A percentile compares a stretch with the other conserved stretches of the same genome.
phyloP scores from a whole-genome alignment of 2,888 invertebrate genomes.

The Periphyllus acericola region DNA sequence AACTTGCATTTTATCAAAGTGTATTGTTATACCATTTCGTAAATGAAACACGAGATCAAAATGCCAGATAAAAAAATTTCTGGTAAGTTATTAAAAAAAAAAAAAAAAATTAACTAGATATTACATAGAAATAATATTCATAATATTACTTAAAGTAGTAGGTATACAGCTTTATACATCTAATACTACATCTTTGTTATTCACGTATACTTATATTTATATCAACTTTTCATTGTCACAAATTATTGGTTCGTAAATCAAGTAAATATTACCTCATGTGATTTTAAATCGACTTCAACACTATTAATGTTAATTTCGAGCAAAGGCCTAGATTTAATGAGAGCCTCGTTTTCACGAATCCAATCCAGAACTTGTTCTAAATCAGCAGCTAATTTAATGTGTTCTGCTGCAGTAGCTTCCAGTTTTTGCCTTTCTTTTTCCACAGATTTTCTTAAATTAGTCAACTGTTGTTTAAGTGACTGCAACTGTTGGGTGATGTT shows the following conservation, averaged over 20 bases:
- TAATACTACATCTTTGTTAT: no score
- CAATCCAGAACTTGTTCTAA: conserved; percentile 85
- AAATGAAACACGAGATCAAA: no score
- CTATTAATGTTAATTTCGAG: conserved; percentile 81
- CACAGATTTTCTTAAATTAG: conserved; percentile 77
- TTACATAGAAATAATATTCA: no score
- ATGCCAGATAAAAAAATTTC: no score
- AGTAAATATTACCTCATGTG: conserved; percentile 59
- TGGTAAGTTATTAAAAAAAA: no score
- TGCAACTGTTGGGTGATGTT: conserved; percentile 88
- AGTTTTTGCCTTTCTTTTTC: conserved; percentile 89
- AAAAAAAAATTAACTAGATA: no score
- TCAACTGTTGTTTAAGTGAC: conserved; percentile 84
- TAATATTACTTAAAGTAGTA: no score
- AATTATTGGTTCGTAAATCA: neutral
- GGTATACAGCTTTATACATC: no score
- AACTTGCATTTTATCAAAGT: no score
- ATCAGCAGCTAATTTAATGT: conserved; percentile 84
- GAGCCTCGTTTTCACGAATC: conserved; percentile 84
- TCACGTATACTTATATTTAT: no score
- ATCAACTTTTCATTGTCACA: neutral
- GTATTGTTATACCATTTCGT: no score
- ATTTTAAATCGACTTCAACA: conserved; percentile 81
- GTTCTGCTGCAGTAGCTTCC: conserved; percentile 87
- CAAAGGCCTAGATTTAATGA: conserved; percentile 83